Evolutionary conservation across 2,113 vertebrate species (phyloP), one percentile per base, ranked within the genome.

Genomic region (Castor canadensis): DNA sequence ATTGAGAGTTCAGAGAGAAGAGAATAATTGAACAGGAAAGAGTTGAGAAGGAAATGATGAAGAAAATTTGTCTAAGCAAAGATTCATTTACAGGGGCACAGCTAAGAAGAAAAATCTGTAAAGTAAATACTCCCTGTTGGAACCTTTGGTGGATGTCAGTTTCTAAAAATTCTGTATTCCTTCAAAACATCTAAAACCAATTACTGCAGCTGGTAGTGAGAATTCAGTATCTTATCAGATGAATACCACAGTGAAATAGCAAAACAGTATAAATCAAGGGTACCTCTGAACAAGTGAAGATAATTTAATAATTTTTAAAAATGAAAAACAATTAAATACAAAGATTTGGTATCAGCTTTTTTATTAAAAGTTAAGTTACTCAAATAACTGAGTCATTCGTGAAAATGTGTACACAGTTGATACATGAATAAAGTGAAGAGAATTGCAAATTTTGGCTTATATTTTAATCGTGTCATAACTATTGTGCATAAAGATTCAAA

Each of bases 151-250:
- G 43, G 24, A 26, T 91, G 5, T 93, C 92, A 92, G 69, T 89
- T 60, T n/a, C 56, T 86, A 26, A 38, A 58, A 84, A 71, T 82
- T 81, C 79, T 49, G 38, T 69, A 8, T 85, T 52, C 67, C 71
- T 94, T 94, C 52, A 92, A 54, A 84, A 93, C 35, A 93, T 88
- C 58, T 85, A 75, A 93, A 92, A 76, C 52, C 30, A 95, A 10
- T 62, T 60, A 94, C 79, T 86, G 22, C 6, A 93, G 17, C 24
- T 64, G 32, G 19, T 54, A 95, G 12, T 89, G 67, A 91, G 49
- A 79, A 40, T 81, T 73, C 56, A 52, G 24, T 90, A 69, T 86
- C 49, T 75, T 95, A 22, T 80, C 38, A 83, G 35, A 73, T 89
- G 89, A 89, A 91, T 75, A 89, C 12, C 30, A 35, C 28, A 84